Percentiles rank a stretch among this genome's conserved stretches.
These are phyloP conservation scores for Calcarius lapponicus DNA, from an alignment of 2,797 vertebrate genomes.

Conservation along the genomic window DNA sequence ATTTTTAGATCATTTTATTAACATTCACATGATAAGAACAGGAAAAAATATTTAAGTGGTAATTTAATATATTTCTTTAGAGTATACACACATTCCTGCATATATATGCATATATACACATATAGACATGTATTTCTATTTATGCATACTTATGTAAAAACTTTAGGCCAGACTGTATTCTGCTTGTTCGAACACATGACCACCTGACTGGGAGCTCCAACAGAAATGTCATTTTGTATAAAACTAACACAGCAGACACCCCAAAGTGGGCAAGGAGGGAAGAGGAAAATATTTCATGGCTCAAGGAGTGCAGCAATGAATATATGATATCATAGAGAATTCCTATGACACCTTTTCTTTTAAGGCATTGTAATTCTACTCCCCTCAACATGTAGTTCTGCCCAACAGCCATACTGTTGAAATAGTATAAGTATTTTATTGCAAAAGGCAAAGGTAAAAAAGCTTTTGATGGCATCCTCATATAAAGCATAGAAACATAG, in stretches of 20 bases:
- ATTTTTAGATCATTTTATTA: background rate
- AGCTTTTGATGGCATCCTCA: background rate
- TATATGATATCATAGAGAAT: background rate
- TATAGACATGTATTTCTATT: background rate
- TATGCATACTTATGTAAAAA: background rate
- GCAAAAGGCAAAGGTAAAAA: background rate
- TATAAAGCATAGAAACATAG: background rate
- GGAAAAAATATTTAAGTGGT: background rate
- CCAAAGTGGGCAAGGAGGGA: background rate
- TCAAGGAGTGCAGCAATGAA: background rate
- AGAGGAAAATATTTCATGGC: background rate
- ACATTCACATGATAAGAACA: background rate
- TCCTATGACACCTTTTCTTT: background rate
- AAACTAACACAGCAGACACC: background rate
- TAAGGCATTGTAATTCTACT: background rate
- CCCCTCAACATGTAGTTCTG: background rate
- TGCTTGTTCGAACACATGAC: background rate
- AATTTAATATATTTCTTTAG: background rate
- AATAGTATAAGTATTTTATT: background rate
- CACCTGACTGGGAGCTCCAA: background rate
- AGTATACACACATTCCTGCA: background rate
- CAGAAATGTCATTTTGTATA: background rate
- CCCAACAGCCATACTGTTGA: background rate
- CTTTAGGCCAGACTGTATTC: background rate
- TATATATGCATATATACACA: background rate